phyloP scores from a whole-genome alignment of 1,140 invertebrate genomes.

The Araneus ventricosus region DNA sequence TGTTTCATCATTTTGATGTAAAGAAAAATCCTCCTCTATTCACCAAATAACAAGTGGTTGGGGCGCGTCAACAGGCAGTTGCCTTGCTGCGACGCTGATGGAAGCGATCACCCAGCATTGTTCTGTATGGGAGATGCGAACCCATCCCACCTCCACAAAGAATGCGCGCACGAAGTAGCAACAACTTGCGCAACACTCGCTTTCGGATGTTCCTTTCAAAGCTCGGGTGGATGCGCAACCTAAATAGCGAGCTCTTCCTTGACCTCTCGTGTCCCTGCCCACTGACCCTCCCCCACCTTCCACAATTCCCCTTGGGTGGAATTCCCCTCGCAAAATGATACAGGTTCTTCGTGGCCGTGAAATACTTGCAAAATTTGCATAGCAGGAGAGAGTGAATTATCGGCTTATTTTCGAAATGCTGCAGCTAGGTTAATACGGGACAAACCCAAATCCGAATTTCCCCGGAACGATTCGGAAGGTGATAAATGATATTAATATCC shows the following conservation, averaged over 20 bases:
- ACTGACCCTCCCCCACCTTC: neutral
- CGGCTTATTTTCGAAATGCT: too few relatives aligned
- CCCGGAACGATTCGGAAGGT: too few relatives aligned
- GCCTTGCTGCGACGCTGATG: neutral
- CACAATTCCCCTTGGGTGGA: too few relatives aligned
- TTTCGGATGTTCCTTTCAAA: neutral
- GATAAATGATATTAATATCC: too few relatives aligned
- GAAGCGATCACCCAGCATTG: slow-evolving; percentile 6
- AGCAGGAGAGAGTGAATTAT: too few relatives aligned
- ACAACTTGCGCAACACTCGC: neutral
- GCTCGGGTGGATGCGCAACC: slow-evolving; percentile 20
- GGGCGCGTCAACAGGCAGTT: neutral
- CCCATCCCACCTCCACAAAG: neutral
- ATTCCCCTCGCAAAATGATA: too few relatives aligned
- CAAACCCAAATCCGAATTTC: too few relatives aligned
- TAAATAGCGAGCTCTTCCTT: slow-evolving; percentile 24
- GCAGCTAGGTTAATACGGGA: too few relatives aligned
- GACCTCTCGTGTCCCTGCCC: neutral
- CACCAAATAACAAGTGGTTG: neutral
- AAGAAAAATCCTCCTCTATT: neutral
- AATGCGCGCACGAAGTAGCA: neutral
- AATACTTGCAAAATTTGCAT: too few relatives aligned
- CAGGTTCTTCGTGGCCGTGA: too few relatives aligned
- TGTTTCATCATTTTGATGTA: too few relatives aligned
- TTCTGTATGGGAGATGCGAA: slow-evolving; percentile 1